Base-by-base conservation (phyloP, 2,113 vertebrate genomes). In the Neolamprologus variostigma region DNA sequence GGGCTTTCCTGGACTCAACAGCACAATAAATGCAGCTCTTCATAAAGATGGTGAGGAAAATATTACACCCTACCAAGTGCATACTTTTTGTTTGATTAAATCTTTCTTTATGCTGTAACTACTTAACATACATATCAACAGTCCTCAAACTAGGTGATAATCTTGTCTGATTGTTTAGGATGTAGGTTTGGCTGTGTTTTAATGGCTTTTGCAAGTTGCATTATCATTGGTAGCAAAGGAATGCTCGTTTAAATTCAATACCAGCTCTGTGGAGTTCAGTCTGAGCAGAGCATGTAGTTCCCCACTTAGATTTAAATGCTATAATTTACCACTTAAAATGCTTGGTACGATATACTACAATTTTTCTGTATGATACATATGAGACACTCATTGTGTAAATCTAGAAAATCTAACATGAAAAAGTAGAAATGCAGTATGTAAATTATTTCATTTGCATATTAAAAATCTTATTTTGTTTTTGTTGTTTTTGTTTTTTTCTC, bases 1-100 rank as follows among this genome's bases (percentile, higher is more conserved):
- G 8, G 95, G 94, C 80, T 97, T 97, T 89, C 95, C 95, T 19
- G 96, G 94, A 86, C 54, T 97, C 73, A 95, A 94, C 66, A 57
- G 86, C 1, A 94, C 94, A 45, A 90, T 97, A 84, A 93, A 94
- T 81, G 96, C 96, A 82, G 96, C 96, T 31, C 21, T 96, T 82
- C 68, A 95, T 87, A 96, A 94, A 91, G 91, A 95, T 3, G 94
- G 96, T 96, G 57, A 87, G 94, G 91, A n/a, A 71, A 19, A 45
- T 8, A 42, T 76, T 5, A 54, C 9, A 9, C n/a, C 11, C 4
- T 57, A 7, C 51, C 4, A 9, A 78, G 16, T 47, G 4, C 31
- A 26, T 26, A 13, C 28, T 63, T 50, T 50, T 28, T 76, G 8
- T 47, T 76, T 47, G 4, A 19, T 11, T 47, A 76, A 47, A 47